These are phyloP conservation scores for Enoplosus armatus DNA, from an alignment of 2,797 vertebrate species.

Conservation along the genomic window DNA sequence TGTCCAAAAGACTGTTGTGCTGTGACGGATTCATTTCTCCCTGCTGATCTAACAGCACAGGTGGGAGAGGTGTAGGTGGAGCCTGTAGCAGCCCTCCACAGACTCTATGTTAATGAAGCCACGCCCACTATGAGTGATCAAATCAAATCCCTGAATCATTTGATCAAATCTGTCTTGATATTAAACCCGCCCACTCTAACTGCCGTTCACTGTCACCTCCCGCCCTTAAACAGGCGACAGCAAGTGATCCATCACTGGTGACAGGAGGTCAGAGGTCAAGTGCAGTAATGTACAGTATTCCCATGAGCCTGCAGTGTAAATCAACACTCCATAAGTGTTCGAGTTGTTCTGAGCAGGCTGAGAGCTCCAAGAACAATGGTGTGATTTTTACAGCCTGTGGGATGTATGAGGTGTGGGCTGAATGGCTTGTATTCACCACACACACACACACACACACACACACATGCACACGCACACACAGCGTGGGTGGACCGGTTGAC, in stretches of 20 bases:
- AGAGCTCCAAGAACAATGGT: slow-evolving; percentile 55
- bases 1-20: too few relatives aligned
- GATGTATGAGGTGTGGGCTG: slow-evolving; percentile 48
- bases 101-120: too few relatives aligned
- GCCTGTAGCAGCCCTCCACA: too few relatives aligned
- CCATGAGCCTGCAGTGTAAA: not conserved
- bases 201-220: too few relatives aligned
- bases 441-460: slow-evolving; percentile 39
- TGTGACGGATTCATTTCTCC: too few relatives aligned
- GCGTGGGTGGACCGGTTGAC: slow-evolving; percentile 49
- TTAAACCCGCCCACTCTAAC: too few relatives aligned
- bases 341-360: slow-evolving; percentile 11
- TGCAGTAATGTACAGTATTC: slow-evolving; percentile 33
- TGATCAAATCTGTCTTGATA: too few relatives aligned
- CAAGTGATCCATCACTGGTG: slow-evolving; percentile 36
- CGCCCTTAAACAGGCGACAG: not conserved
- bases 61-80: too few relatives aligned
- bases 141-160: too few relatives aligned
- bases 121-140: too few relatives aligned
- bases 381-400: slow-evolving; percentile 33
- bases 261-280: slow-evolving; percentile 55
- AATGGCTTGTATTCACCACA: slow-evolving; percentile 53
- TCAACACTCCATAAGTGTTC: slow-evolving; percentile 31
- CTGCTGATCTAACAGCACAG: too few relatives aligned
- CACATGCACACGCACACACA: slow-evolving; percentile 12